A percentile compares a stretch with the other conserved stretches of the same genome.
phyloP scores from a whole-genome alignment of 2,797 vertebrate species.

The Coracias cyanogaster region DNA sequence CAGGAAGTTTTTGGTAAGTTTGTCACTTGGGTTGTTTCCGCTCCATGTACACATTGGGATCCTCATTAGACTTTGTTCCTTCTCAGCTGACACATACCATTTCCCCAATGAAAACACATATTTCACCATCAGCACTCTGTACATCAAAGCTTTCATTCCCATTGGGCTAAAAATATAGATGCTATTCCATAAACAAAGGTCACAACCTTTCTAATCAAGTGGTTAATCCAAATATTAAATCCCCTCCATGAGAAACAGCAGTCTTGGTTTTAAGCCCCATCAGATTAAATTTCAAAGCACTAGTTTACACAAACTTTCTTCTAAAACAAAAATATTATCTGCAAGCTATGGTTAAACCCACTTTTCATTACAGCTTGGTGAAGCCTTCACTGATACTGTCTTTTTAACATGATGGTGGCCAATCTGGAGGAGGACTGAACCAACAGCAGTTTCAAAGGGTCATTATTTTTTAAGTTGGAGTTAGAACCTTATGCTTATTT shows the following conservation, averaged over 20 bases:
- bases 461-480: background rate
- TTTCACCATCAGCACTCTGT: background rate
- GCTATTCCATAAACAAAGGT: slow-evolving; percentile 30
- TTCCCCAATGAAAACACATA: background rate
- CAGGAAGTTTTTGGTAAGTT: background rate
- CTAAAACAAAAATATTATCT: background rate
- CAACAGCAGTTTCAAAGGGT: background rate
- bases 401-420: background rate
- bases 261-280: background rate
- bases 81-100: background rate
- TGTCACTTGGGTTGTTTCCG: background rate
- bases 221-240: slow-evolving; percentile 41
- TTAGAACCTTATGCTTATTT: background rate
- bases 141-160: slow-evolving; percentile 1
- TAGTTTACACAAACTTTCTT: background rate
- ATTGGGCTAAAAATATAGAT: slow-evolving; percentile 15
- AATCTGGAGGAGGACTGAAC: background rate
- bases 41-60: background rate
- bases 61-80: background rate
- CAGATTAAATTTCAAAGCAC: background rate
- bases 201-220: slow-evolving; percentile 26
- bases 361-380: background rate
- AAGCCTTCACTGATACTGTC: background rate
- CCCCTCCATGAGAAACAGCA: background rate
- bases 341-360: background rate